A percentile compares a stretch with the other conserved stretches of the same genome.
Conservation (phyloP, 2,113 vertebrate species). For the Dinomys branickii region DNA sequence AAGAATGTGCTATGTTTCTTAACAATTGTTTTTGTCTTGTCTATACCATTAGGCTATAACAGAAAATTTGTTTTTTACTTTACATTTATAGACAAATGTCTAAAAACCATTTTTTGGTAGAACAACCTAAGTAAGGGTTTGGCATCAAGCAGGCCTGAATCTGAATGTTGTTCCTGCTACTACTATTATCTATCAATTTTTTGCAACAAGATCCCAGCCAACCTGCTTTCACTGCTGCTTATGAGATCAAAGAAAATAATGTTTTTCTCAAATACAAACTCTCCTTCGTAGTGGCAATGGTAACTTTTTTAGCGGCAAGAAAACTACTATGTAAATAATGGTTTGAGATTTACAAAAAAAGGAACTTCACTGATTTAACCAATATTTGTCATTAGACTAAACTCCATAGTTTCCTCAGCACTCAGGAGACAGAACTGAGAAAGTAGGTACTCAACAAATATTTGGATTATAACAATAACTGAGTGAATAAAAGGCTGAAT, state of each 20-base stretch:
- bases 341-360: not conserved
- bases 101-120: not conserved
- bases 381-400: not conserved
- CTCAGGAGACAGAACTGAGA: not conserved
- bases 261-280: not conserved
- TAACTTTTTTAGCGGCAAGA: not conserved
- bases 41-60: not conserved
- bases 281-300: not conserved
- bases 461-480: not conserved
- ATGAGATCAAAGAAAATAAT: not conserved
- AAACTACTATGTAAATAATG: not conserved
- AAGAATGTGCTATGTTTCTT: not conserved
- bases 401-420: not conserved
- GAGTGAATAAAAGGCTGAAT: not conserved
- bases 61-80: not conserved
- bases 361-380: not conserved
- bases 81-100: not conserved
- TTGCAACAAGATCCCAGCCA: not conserved
- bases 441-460: not conserved
- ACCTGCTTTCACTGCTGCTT: not conserved
- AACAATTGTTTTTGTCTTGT: not conserved
- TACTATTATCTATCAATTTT: not conserved
- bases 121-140: not conserved
- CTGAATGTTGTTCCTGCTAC: not conserved
- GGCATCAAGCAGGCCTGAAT: not conserved